These are phyloP conservation scores for Psittacula derbiana DNA, from an alignment of 2,797 vertebrate species.

Conservation along the genomic window DNA sequence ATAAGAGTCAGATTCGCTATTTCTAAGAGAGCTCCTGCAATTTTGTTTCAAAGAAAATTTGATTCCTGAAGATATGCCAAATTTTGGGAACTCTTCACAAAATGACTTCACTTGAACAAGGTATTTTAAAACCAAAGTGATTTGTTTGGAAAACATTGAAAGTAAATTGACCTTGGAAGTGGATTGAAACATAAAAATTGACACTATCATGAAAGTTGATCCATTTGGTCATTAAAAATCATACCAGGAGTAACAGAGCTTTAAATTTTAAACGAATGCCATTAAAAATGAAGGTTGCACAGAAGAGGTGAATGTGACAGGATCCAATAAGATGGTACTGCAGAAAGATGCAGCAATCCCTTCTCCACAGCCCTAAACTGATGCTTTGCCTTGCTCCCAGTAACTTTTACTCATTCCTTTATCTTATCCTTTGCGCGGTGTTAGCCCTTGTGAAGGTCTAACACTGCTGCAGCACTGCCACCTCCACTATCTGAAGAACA, in stretches of 20 bases:
- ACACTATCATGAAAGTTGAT: background rate
- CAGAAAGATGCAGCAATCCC: background rate
- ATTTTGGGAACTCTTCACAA: background rate
- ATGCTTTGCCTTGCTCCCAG: background rate
- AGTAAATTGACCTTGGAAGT: background rate
- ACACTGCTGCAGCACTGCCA: background rate
- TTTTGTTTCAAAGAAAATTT: background rate
- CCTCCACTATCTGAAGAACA: background rate
- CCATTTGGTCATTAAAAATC: background rate
- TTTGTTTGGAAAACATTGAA: slow-evolving; percentile 1
- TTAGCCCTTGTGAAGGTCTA: background rate
- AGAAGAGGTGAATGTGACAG: background rate
- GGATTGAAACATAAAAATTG: background rate
- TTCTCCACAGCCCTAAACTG: background rate
- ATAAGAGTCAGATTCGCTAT: background rate
- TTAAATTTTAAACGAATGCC: background rate
- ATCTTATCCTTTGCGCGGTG: background rate
- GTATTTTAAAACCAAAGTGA: background rate
- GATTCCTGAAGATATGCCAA: background rate
- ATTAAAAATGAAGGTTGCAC: background rate
- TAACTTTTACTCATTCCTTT: background rate
- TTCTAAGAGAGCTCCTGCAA: background rate
- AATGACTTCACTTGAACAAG: background rate
- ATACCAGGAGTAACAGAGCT: background rate
- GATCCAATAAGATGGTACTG: background rate